phyloP scores from a whole-genome alignment of 2,797 vertebrate species.

The Pygocentrus nattereri region DNA sequence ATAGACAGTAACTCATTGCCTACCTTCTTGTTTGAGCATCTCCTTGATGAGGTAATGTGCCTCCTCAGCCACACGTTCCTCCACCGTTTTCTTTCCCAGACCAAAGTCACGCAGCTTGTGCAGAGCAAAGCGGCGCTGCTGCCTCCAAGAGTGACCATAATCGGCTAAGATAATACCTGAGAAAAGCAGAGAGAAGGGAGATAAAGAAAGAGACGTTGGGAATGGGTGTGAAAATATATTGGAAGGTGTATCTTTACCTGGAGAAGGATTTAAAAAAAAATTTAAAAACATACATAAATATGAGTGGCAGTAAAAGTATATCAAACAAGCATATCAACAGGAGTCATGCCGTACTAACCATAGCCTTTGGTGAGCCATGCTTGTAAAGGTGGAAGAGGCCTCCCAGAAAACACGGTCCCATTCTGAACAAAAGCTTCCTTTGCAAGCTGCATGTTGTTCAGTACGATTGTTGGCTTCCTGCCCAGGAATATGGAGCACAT shows the following conservation, averaged over 20 bases:
- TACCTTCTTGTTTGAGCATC: constrained; percentile 69
- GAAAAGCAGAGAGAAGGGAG: not conserved
- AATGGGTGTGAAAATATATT: too few relatives aligned
- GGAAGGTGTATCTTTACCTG: too few relatives aligned
- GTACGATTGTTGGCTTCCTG: too few relatives aligned
- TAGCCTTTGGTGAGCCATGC: constrained; percentile 8
- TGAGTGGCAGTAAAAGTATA: not conserved
- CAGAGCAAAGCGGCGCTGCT: constrained; percentile 76
- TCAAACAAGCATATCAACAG: not conserved
- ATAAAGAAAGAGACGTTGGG: too few relatives aligned
- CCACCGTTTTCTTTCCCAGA: constrained; percentile 69
- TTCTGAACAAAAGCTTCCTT: constrained; percentile 35
- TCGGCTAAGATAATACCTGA: constrained; percentile 67
- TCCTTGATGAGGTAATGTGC: constrained; percentile 61
- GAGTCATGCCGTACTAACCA: constrained; percentile 20
- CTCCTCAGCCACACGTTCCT: constrained; percentile 70
- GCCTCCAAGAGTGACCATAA: constrained; percentile 71
- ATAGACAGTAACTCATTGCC: not conserved
- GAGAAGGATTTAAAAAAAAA: too few relatives aligned
- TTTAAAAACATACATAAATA: too few relatives aligned
- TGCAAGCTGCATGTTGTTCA: too few relatives aligned
- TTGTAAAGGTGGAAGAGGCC: not conserved
- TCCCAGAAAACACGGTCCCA: constrained; percentile 19
- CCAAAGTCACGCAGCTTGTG: constrained; percentile 66
- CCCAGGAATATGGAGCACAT: too few relatives aligned